Base-by-base conservation (phyloP, 2,113 vertebrate species). In the Lipophrys pholis region DNA sequence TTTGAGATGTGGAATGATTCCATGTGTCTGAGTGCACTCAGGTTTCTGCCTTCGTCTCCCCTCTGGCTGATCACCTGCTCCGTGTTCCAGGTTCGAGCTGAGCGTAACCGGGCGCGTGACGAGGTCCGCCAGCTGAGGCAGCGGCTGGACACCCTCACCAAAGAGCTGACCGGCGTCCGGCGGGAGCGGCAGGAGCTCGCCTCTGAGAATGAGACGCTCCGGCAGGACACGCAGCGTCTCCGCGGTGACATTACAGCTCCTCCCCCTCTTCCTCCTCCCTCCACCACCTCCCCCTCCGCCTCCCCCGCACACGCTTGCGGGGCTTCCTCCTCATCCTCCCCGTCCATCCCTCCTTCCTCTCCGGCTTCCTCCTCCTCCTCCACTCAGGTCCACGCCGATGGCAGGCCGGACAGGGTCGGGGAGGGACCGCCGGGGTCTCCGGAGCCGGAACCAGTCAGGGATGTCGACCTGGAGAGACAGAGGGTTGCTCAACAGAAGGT, bases 51-150 rank as follows among this genome's bases (percentile, higher is more conserved):
- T n/a, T n/a, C n/a, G n/a, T n/a, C n/a, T n/a, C n/a, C n/a, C n/a
- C n/a, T n/a, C n/a, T n/a, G n/a, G n/a, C n/a, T n/a, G n/a, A n/a
- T n/a, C n/a, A n/a, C n/a, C n/a, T n/a, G 21, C 21, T 30, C 21
- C 21, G 21, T 69, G 8, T 39, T 3, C 1, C 74, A 92, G 91
- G 91, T 98, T 64, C 94, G 97, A 0, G 95, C 96, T 0, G 97
- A 99, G 79, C 95, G 97, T 10, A 99, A 98, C 91, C 93, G 95
- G 14, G 96, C 97, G 0, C 95, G 97, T 0, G 97, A 99, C 15
- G 97, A 99, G 76, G 96, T 97, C 46, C 95, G 96, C 8, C 96
- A 97, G 89, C 94, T 99, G 73, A 93, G 97, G 30, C 96, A 97
- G 83, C 94, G 95, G 4, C 93, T 99, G 30, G 97, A 98, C 60